phyloP scores from a whole-genome alignment of 2,113 vertebrate species.

The Lates calcarifer region DNA sequence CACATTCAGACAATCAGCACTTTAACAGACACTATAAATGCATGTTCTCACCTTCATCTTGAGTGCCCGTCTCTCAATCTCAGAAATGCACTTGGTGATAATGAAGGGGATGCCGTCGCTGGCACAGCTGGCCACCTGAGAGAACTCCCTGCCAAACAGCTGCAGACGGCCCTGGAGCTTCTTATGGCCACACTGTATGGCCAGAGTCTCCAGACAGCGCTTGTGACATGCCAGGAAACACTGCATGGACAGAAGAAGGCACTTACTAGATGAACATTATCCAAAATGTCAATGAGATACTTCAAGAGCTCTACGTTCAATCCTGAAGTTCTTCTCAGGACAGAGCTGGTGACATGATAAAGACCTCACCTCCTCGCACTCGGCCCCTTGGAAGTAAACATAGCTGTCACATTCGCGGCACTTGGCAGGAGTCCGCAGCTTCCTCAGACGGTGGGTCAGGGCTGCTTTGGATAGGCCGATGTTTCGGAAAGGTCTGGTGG shows the following conservation, averaged over 20 bases:
- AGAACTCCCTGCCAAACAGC: slow-evolving; percentile 93
- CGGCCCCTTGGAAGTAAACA: slow-evolving; percentile 97
- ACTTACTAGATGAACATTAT: background rate
- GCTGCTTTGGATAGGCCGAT: slow-evolving; percentile 94
- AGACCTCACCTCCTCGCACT: slow-evolving; percentile 93
- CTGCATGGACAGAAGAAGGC: slow-evolving; percentile 70
- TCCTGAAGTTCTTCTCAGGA: background rate
- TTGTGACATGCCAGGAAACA: slow-evolving; percentile 97
- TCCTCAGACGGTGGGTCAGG: slow-evolving; percentile 92
- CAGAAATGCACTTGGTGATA: slow-evolving; percentile 91
- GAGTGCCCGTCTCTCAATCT: slow-evolving; percentile 93
- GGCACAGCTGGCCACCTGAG: slow-evolving; percentile 79
- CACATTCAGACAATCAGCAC: background rate
- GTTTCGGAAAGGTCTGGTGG: slow-evolving; percentile 91
- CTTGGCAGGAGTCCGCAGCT: slow-evolving; percentile 92
- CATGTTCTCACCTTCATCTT: slow-evolving; percentile 89
- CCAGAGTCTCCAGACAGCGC: slow-evolving; percentile 95
- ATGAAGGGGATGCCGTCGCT: slow-evolving; percentile 92
- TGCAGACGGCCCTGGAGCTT: slow-evolving; percentile 95
- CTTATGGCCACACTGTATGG: slow-evolving; percentile 97
- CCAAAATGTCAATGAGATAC: background rate
- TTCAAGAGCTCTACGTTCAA: background rate
- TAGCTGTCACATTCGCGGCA: slow-evolving; percentile 98
- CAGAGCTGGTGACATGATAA: too few species aligned
- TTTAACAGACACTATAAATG: fast-evolving